Base-by-base conservation (phyloP, 2,113 vertebrate species). In the Malurus cyaneus region DNA sequence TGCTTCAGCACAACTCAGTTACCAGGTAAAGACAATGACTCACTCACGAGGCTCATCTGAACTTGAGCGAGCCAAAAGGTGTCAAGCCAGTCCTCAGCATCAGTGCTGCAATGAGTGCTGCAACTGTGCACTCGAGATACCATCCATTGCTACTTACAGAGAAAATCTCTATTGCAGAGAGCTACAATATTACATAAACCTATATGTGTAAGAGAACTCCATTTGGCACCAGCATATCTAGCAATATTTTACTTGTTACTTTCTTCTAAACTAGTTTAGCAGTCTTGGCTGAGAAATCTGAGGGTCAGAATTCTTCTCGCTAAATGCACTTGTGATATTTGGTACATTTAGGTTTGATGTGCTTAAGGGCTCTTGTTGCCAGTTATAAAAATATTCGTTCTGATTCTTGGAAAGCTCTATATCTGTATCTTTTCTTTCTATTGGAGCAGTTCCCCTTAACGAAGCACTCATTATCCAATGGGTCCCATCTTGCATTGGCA, bases 401-500 rank as follows among this genome's bases (percentile, higher is more conserved):
- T 25, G 15, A 65, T 86, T 88, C 71, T 41, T 67, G 32, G 70
- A 76, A 85, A 76, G 81, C 34, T 67, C 57, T 69, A 0, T 49
- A 2, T 52, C 34, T 77, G 1, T 52, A n/a, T 12, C 32, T 71
- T 28, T 69, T 84, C 26, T 47, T 89, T 70, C 47, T 28, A 9
- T 29, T 69, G 36, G 7, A 18, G 12, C 14, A 61, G 26, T 44
- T 94, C 28, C 25, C 86, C 31, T 10, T 52, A 60, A 78, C 15
- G 14, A 70, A 78, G 52, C 0, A 2, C 8, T 86, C 18, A 4
- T 44, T 74, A 57, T 46, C 4, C 23, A 60, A 2, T 0, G 2
- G 9, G 26, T 70, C 47, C 71, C 4, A 2, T 28, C 21, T 84
- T 0, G 0, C 62, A 29, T 6, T 73, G 39, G 16, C 46, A 71